Evolutionary conservation across 2,113 vertebrate species (phyloP).

Genomic region (Nothoprocta perdicaria): DNA sequence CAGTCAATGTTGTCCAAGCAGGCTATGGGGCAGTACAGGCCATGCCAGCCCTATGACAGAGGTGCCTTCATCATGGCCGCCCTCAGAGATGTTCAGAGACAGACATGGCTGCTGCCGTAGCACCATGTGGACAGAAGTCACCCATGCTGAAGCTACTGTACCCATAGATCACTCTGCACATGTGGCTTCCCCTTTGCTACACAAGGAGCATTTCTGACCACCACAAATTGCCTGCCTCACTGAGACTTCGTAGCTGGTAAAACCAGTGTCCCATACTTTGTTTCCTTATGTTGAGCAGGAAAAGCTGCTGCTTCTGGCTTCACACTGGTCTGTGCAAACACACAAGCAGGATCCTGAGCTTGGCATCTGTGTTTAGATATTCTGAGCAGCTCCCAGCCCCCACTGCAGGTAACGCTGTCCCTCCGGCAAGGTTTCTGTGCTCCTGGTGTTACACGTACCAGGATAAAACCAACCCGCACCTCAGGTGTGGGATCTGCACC

Average conservation of each 20-base stretch:
- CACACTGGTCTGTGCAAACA: background rate
- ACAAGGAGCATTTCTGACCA: background rate
- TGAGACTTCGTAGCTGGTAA: background rate
- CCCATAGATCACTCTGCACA: background rate
- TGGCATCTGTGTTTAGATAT: background rate
- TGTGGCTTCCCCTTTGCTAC: fast-evolving
- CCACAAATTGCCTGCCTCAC: background rate
- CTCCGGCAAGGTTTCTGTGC: fast-evolving
- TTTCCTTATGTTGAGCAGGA: background rate
- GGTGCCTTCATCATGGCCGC: background rate
- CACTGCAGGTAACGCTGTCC: fast-evolving
- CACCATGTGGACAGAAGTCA: fast-evolving
- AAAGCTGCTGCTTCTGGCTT: background rate
- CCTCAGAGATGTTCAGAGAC: background rate
- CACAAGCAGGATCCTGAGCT: background rate
- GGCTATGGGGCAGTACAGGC: background rate
- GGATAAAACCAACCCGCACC: background rate
- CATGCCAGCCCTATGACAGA: background rate
- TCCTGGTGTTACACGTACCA: fast-evolving
- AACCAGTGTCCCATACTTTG: background rate
- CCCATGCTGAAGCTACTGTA: background rate
- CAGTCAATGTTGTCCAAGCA: background rate
- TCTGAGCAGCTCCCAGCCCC: background rate
- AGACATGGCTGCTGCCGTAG: background rate
- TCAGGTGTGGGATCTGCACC: background rate